Conservation (phyloP, 2,888 invertebrate genomes). For the Pachliopta kotzebuea region DNA sequence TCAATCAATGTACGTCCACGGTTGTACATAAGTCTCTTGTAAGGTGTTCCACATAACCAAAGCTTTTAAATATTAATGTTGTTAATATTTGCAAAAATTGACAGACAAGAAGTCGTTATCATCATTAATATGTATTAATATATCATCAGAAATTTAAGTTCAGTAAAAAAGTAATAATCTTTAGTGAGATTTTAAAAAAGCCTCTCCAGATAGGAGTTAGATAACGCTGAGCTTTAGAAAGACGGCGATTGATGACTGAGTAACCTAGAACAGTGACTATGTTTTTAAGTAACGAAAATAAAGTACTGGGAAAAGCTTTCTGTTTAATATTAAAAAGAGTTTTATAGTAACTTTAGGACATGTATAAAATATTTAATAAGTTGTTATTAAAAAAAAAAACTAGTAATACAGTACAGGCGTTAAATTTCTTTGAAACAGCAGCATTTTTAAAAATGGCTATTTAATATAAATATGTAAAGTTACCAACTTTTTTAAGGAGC, state of each 20-base stretch:
- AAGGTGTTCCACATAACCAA: too few relatives aligned
- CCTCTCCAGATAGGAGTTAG: slow-evolving; percentile 1
- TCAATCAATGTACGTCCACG: too few relatives aligned
- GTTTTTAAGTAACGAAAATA: background rate
- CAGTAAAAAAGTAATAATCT: slow-evolving; percentile 4
- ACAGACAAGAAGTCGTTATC: too few relatives aligned
- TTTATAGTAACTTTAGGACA: too few relatives aligned
- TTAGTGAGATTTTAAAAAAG: slow-evolving; percentile 6
- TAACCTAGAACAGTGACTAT: background rate
- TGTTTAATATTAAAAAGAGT: too few relatives aligned
- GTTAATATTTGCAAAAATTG: background rate
- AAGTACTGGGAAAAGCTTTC: too few relatives aligned
- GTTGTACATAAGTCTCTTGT: too few relatives aligned
- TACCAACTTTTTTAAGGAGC: slow-evolving; percentile 22
- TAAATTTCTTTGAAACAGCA: background rate
- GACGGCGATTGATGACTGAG: slow-evolving; percentile 20
- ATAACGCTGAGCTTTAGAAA: slow-evolving; percentile 8
- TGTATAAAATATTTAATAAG: too few relatives aligned
- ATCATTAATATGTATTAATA: too few relatives aligned
- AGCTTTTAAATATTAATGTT: background rate
- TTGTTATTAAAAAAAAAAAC: too few relatives aligned
- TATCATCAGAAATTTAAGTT: background rate
- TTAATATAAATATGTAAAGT: background rate
- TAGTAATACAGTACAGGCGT: too few relatives aligned
- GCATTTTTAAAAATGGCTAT: background rate